A percentile compares a stretch with the other conserved stretches of the same genome.
These are phyloP conservation scores for Lethenteron camtschaticum DNA, from an alignment of 2,113 vertebrate genomes.

Conservation along the genomic window DNA sequence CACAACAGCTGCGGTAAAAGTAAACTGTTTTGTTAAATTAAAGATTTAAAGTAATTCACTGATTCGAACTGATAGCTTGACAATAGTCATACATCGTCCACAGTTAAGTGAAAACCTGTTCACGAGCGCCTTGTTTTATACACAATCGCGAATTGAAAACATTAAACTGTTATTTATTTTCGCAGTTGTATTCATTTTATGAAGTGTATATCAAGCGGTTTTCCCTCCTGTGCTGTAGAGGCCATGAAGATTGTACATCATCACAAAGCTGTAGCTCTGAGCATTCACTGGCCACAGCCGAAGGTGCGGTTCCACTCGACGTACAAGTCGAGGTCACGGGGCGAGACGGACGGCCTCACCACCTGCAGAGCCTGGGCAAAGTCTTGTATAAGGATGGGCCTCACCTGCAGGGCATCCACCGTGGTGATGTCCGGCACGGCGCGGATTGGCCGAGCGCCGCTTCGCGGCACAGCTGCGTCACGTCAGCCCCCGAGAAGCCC, in stretches of 20 bases:
- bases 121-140: no score
- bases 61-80: no score
- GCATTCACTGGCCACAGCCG: conserved; percentile 45
- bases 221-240: no score
- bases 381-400: conserved; percentile 45
- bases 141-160: no score
- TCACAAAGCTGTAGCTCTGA: not conserved
- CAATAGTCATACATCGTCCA: no score
- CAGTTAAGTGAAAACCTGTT: no score
- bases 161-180: no score
- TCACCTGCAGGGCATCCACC: conserved; percentile 51
- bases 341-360: conserved; percentile 58
- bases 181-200: no score
- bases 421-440: conserved; percentile 53
- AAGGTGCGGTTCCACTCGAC: conserved; percentile 76
- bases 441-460: conserved; percentile 76
- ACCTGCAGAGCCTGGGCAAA: conserved; percentile 58
- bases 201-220: no score
- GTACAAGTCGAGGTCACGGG: conserved; percentile 57
- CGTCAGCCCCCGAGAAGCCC: conserved; percentile 77
- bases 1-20: no score
- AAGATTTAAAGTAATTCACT: no score
- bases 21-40: no score
- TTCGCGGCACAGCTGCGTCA: conserved; percentile 79
- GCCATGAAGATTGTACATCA: not conserved